Percentiles rank a stretch among this genome's conserved stretches.
Conservation (phyloP, 37 sponge, comb jelly and placozoan genomes). For the Aplysina aerophoba region DNA sequence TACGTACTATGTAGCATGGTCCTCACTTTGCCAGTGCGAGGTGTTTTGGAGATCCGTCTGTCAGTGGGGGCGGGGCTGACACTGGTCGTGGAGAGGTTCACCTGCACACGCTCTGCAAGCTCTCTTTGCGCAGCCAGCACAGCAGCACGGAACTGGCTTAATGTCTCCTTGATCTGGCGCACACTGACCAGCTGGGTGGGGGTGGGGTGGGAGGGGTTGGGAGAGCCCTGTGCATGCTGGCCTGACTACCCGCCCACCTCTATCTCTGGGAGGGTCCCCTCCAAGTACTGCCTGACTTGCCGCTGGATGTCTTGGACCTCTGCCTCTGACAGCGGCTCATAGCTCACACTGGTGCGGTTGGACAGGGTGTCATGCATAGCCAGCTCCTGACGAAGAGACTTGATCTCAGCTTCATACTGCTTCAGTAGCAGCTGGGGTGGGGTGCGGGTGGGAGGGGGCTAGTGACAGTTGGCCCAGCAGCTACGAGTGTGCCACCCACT, state of each 20-base stretch:
- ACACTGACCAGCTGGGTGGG: conserved; percentile 62
- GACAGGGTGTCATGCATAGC: conserved; percentile 90
- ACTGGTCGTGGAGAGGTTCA: background rate
- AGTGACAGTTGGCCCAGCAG: background rate
- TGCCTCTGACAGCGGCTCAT: conserved; percentile 86
- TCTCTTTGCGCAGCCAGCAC: conserved; percentile 19
- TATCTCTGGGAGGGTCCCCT: conserved; percentile 75
- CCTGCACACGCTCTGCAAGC: background rate
- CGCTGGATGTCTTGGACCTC: conserved; percentile 74
- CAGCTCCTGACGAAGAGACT: conserved; percentile 84
- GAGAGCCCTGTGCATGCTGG: background rate
- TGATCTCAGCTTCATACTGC: conserved; percentile 92
- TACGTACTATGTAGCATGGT: background rate
- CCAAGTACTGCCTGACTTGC: conserved; percentile 65
- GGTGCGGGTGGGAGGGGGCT: background rate
- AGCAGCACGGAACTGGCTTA: conserved; percentile 64
- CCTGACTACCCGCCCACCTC: conserved; percentile 59
- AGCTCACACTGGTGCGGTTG: conserved; percentile 62
- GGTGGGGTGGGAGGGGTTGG: background rate
- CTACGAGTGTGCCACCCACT: too few relatives aligned
- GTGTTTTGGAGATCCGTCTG: background rate
- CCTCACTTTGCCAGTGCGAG: conserved; percentile 10
- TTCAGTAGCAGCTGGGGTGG: conserved; percentile 67
- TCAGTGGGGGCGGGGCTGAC: background rate
- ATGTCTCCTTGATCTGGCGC: conserved; percentile 77